Evolutionary conservation across 2,888 invertebrate species (phyloP), one percentile per base, ranked within the genome.

Genomic region (Xestia xanthographa): DNA sequence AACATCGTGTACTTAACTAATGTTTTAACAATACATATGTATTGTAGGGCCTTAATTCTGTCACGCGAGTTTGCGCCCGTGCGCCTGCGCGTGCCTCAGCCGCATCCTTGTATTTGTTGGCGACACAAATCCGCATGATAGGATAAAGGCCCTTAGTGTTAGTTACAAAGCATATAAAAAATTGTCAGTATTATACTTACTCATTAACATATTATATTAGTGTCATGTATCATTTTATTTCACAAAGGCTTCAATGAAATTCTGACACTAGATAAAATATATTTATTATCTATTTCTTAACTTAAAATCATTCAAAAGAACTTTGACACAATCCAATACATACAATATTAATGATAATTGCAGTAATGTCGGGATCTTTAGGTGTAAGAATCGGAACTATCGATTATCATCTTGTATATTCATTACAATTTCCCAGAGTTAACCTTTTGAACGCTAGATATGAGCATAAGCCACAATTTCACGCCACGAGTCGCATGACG

Each of bases 131-230:
- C 34, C 50, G 38, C 20, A 50, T 67, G 50, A 53, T 53, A 67
- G 38, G 38, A 38, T 38, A 50, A 63, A 41, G 34, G 63, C 41
- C n/a, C 41, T 34, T 80, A 80, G 65, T 66, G 38, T 48, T 73
- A 82, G 26, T 67, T 72, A 77, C 72, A 66, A 71, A 75, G 66
- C 65, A 69, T 29, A 67, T 71, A 66, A 77, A 71, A 85, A 84
- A 68, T 79, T 72, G 73, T 79, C 87, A 88, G 87, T 88, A 88
- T 88, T 88, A 84, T 76, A 75, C 43, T 78, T 85, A 87, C 69
- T 56, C 72, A 74, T 50, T 77, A 66, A 79, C 77, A 71, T 38
- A 71, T 68, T 68, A 67, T 48, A 73, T 62, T 71, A 75, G 26
- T 70, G 50, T 69, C 62, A 62, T 48, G 20, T 69, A 58, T 80